These are phyloP conservation scores for Caenorhabditis afra DNA, from an alignment of 2,888 invertebrate genomes.

Conservation along the genomic window DNA sequence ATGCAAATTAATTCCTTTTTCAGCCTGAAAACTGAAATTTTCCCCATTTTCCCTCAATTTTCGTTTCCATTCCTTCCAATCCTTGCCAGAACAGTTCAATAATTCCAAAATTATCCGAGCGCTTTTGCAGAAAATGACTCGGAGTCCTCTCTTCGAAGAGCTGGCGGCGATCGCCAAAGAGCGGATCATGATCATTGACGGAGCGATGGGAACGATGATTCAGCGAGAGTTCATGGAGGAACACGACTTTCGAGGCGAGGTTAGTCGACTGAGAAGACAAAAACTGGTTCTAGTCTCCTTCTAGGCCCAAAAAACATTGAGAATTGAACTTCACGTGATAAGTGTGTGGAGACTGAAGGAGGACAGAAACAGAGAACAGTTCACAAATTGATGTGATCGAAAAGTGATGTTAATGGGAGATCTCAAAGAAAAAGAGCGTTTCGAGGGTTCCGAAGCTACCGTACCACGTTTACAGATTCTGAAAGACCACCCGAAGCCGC, in stretches of 20 bases:
- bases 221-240: conserved; percentile 83
- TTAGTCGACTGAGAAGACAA: conserved; percentile 1
- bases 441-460: too few species aligned
- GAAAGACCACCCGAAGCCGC: conserved; percentile 81
- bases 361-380: conserved; percentile 14
- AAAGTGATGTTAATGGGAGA: not conserved
- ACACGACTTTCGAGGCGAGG: conserved; percentile 82
- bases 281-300: not conserved
- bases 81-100: too few species aligned
- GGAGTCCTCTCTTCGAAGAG: conserved; percentile 66
- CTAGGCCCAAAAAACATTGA: conserved; percentile 3
- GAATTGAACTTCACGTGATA: conserved; percentile 25
- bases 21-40: conserved; percentile 1
- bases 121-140: conserved; percentile 47
- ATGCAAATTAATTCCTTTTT: conserved; percentile 22
- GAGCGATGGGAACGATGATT: conserved; percentile 85
- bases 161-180: conserved; percentile 66
- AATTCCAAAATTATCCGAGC: too few species aligned
- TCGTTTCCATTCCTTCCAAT: too few species aligned
- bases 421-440: too few species aligned
- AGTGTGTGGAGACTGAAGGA: not conserved
- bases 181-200: conserved; percentile 75
- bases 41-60: not conserved
- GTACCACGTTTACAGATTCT: conserved; percentile 77
- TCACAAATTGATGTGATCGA: conserved; percentile 43